phyloP scores from a whole-genome alignment of 2,797 vertebrate species.

The Catharus ustulatus region DNA sequence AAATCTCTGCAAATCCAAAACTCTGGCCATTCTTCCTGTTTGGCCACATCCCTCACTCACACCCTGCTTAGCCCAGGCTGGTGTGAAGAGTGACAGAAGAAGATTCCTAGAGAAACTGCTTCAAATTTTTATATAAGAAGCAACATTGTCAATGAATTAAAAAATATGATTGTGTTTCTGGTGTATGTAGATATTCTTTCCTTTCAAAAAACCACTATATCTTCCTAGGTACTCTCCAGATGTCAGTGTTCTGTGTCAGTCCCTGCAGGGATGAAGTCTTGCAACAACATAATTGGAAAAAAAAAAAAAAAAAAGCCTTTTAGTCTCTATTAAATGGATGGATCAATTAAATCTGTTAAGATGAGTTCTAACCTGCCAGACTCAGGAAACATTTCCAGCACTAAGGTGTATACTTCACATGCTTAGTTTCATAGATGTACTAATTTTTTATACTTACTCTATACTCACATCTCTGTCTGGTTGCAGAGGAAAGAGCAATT shows the following conservation, averaged over 20 bases:
- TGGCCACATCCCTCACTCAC: not conserved
- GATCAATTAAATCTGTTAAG: not conserved
- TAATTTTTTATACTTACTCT: not conserved
- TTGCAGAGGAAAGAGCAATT: not conserved
- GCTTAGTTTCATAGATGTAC: not conserved
- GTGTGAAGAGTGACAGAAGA: not conserved
- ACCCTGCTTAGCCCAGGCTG: not conserved
- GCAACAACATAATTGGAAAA: not conserved
- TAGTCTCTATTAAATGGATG: not conserved
- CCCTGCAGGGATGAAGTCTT: not conserved
- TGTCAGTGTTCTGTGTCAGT: not conserved
- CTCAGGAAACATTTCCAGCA: not conserved
- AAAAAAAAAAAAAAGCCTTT: not conserved
- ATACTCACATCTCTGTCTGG: not conserved
- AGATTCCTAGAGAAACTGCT: not conserved
- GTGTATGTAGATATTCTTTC: not conserved
- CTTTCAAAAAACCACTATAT: not conserved
- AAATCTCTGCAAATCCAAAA: not conserved
- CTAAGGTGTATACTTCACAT: not conserved
- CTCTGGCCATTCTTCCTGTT: not conserved
- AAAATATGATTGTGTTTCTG: not conserved
- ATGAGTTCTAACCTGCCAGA: not conserved
- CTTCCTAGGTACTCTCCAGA: not conserved
- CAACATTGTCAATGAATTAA: not conserved
- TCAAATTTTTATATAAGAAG: conserved; percentile 9